Conservation (phyloP, 2,797 vertebrate species). For the Vespertilio murinus region DNA sequence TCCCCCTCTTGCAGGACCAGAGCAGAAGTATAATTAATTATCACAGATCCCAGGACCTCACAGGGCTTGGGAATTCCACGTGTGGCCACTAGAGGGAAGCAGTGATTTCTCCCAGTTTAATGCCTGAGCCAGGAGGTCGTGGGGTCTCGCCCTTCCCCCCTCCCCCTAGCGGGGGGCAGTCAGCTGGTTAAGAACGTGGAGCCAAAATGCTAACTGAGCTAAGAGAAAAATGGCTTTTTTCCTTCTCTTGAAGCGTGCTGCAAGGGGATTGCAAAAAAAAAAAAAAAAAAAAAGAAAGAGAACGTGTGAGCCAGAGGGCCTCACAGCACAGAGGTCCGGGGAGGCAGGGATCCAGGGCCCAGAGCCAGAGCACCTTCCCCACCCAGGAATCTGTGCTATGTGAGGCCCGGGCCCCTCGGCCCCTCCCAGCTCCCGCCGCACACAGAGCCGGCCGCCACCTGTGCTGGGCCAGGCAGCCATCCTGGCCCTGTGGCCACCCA, state of each 20-base stretch:
- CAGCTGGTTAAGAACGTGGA: neutral
- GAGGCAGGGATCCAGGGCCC: neutral
- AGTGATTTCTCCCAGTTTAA: accelerated
- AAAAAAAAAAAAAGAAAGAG: too few species aligned
- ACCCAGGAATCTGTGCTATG: slow-evolving; percentile 42
- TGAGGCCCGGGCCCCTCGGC: neutral
- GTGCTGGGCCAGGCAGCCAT: neutral
- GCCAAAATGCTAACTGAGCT: neutral
- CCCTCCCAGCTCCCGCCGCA: neutral
- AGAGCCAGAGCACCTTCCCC: neutral
- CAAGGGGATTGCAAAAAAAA: neutral
- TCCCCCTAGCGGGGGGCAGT: neutral
- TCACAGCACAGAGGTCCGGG: neutral
- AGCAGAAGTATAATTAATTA: neutral
- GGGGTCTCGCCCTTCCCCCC: too few species aligned
- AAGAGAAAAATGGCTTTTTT: neutral
- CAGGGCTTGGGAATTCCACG: neutral
- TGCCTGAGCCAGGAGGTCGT: accelerated
- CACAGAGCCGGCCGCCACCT: neutral
- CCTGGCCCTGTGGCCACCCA: neutral
- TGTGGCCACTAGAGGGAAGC: slow-evolving; percentile 49
- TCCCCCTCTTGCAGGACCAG: neutral
- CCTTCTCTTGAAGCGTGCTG: neutral
- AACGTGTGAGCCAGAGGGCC: neutral
- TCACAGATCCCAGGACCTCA: neutral